Percentiles rank a stretch among this genome's conserved stretches.
Evolutionary conservation across 2,797 vertebrate species (phyloP).

Genomic region (Sebastes elongatus): DNA sequence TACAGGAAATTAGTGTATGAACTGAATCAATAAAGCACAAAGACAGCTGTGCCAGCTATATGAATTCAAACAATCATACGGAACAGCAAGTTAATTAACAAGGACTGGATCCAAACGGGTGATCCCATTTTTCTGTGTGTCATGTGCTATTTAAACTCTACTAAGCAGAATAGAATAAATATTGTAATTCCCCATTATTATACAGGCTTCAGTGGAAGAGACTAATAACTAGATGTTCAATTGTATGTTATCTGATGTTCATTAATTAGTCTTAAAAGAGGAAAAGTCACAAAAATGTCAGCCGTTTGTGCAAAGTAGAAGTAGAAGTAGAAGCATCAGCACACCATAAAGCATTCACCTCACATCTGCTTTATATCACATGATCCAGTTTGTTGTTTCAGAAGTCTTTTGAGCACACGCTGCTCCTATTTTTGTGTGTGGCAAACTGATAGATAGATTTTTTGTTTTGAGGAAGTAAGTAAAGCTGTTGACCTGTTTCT

Average conservation of each 20-base stretch:
- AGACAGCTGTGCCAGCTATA: background rate
- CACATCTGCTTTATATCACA: background rate
- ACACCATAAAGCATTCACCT: background rate
- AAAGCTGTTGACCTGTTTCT: slow-evolving; percentile 89
- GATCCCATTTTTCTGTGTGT: background rate
- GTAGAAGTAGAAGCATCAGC: background rate
- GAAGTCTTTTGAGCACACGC: background rate
- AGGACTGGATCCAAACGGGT: background rate
- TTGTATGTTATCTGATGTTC: background rate
- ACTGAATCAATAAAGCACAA: background rate
- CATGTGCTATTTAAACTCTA: background rate
- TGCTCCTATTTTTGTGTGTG: background rate
- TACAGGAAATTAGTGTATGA: background rate
- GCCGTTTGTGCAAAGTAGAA: background rate
- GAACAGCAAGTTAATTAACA: background rate
- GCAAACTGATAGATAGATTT: background rate
- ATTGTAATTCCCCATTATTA: background rate
- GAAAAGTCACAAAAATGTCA: background rate
- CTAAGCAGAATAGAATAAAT: background rate
- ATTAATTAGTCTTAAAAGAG: background rate
- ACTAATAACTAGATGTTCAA: background rate
- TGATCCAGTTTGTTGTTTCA: background rate
- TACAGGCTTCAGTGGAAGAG: background rate
- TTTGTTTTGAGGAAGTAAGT: background rate
- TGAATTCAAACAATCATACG: background rate